Conservation (phyloP, 2,888 invertebrate genomes). For the Eupeodes luniger region DNA sequence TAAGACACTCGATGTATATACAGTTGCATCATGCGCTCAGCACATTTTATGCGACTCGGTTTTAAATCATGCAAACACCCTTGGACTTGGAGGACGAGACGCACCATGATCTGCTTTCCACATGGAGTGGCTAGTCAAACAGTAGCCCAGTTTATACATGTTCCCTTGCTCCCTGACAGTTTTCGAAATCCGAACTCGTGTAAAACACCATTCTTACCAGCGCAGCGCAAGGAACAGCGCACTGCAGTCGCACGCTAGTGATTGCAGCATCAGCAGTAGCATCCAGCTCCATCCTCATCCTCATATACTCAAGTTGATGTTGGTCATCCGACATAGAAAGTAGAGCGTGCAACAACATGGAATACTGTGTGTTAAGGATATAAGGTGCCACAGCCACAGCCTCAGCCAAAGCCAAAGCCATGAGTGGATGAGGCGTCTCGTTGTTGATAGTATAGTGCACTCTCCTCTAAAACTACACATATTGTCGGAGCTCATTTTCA, state of each 20-base stretch:
- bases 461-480: background rate
- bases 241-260: constrained; percentile 70
- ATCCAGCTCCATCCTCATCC: constrained; percentile 39
- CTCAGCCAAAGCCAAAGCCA: background rate
- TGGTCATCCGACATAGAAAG: constrained; percentile 62
- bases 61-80: constrained; percentile 70
- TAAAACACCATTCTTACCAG: constrained; percentile 72
- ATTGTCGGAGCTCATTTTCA: constrained; percentile 67
- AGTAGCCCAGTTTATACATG: constrained; percentile 76
- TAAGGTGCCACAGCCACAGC: background rate
- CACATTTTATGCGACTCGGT: constrained; percentile 55
- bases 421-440: constrained; percentile 38
- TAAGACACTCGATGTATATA: constrained; percentile 14
- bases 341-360: constrained; percentile 69
- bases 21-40: constrained; percentile 42
- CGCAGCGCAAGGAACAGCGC: constrained; percentile 57
- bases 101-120: constrained; percentile 64
- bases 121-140: constrained; percentile 74
- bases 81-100: constrained; percentile 33
- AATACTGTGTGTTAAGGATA: constrained; percentile 36
- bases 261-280: constrained; percentile 37
- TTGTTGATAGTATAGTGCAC: constrained; percentile 4
- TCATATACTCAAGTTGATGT: constrained; percentile 31
- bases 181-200: constrained; percentile 75
- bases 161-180: constrained; percentile 74